These are phyloP conservation scores for Eupithecia vulgata DNA, from an alignment of 2,888 invertebrate genomes.

Conservation along the genomic window DNA sequence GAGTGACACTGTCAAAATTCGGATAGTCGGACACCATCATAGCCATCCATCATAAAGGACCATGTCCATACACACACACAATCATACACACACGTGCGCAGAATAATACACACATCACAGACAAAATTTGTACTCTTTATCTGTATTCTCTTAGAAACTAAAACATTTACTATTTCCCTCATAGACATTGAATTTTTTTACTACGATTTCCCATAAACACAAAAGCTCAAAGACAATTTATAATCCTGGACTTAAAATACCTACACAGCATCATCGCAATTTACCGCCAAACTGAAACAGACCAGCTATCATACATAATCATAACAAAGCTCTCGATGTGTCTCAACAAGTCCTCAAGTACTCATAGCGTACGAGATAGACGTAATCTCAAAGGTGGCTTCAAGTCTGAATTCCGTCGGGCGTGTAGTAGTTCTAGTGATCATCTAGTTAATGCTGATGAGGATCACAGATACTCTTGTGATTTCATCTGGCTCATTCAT, in stretches of 20 bases:
- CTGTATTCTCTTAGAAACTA: too few relatives aligned
- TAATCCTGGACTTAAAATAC: background rate
- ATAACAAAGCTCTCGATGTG: background rate
- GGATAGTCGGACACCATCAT: too few relatives aligned
- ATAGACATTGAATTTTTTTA: too few relatives aligned
- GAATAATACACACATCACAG: too few relatives aligned
- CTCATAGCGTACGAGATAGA: background rate
- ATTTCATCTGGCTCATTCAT: conserved; percentile 32
- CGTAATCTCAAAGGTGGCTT: conserved; percentile 19
- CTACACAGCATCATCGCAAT: background rate
- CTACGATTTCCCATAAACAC: background rate
- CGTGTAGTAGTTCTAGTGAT: conserved; percentile 20
- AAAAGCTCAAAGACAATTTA: background rate
- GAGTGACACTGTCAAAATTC: too few relatives aligned
- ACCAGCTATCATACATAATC: background rate
- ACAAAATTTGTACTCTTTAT: too few relatives aligned
- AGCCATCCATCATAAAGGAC: too few relatives aligned
- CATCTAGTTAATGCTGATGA: conserved; percentile 42
- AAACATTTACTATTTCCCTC: too few relatives aligned
- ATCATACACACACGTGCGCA: too few relatives aligned
- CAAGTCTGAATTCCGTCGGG: conserved; percentile 26
- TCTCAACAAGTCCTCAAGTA: background rate
- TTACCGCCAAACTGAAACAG: background rate
- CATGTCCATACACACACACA: too few relatives aligned
- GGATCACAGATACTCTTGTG: conserved; percentile 36